phyloP scores from a whole-genome alignment of 2,888 invertebrate species.

The Thyatira batis region DNA sequence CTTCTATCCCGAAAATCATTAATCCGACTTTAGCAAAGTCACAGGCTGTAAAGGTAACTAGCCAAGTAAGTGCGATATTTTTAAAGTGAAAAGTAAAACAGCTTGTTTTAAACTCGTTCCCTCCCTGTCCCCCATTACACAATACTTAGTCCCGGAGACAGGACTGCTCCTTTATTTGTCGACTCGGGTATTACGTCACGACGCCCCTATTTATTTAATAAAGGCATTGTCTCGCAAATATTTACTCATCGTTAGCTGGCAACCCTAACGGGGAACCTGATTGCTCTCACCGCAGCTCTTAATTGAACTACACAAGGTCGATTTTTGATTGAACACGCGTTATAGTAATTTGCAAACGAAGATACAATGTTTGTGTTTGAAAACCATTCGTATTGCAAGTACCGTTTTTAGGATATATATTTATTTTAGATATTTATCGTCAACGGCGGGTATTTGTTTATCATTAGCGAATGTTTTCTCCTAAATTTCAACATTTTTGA shows the following conservation, averaged over 20 bases:
- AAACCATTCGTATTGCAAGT: not conserved
- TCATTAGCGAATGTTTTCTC: too few relatives aligned
- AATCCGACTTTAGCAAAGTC: too few relatives aligned
- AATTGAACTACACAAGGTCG: not conserved
- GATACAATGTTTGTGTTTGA: not conserved
- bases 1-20: too few relatives aligned
- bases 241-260: conserved; percentile 63
- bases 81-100: too few relatives aligned
- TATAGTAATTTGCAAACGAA: not conserved
- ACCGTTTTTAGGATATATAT: not conserved
- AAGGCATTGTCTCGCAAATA: conserved; percentile 56
- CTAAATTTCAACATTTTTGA: too few relatives aligned
- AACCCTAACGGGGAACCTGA: conserved; percentile 8
- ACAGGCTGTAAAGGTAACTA: too few relatives aligned
- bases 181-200: conserved; percentile 31
- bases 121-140: not conserved
- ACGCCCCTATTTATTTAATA: conserved; percentile 54
- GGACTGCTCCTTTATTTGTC: conserved; percentile 34
- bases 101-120: not conserved
- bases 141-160: not conserved
- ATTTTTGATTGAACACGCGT: not conserved
- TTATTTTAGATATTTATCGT: too few relatives aligned
- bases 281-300: not conserved
- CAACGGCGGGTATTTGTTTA: too few relatives aligned
- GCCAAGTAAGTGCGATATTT: too few relatives aligned